A percentile compares a stretch with the other conserved stretches of the same genome.
phyloP scores from a whole-genome alignment of 2,888 invertebrate species.

The Agonopterix alstromeriana region DNA sequence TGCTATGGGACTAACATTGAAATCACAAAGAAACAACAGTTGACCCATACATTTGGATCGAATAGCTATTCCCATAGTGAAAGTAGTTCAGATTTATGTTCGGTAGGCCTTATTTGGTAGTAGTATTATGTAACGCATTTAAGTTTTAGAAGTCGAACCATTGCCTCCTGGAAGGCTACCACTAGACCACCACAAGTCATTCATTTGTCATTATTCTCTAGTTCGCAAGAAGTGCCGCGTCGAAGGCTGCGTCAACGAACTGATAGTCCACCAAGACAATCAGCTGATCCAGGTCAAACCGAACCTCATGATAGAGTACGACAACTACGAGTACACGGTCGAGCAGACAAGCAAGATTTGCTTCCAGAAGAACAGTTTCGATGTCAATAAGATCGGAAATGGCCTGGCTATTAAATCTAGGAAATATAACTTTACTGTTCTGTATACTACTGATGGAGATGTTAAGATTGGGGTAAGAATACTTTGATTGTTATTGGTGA shows the following conservation, averaged over 20 bases:
- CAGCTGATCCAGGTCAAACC: constrained; percentile 78
- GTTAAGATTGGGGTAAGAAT: constrained; percentile 81
- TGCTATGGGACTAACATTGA: no score
- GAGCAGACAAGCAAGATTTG: constrained; percentile 79
- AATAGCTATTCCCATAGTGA: no score
- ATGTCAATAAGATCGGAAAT: constrained; percentile 82
- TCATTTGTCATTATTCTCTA: constrained; percentile 23
- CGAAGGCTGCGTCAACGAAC: constrained; percentile 77
- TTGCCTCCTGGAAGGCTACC: no score
- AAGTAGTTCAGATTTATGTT: no score
- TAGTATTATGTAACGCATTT: no score
- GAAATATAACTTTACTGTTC: constrained; percentile 84
- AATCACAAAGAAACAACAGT: no score
- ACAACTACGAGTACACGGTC: constrained; percentile 79
- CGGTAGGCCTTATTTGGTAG: no score
- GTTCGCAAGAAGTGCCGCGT: constrained; percentile 80
- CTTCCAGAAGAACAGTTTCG: constrained; percentile 78
- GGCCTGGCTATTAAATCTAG: constrained; percentile 82
- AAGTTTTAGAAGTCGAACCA: no score
- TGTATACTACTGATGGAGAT: constrained; percentile 81
- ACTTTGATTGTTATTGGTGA: no score
- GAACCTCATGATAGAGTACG: constrained; percentile 80
- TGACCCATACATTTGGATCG: no score
- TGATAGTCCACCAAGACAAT: constrained; percentile 79
- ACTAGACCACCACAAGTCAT: no score